Conservation (phyloP, 53 echinoderm and acorn worm species). For the Patiria pectinifera region DNA sequence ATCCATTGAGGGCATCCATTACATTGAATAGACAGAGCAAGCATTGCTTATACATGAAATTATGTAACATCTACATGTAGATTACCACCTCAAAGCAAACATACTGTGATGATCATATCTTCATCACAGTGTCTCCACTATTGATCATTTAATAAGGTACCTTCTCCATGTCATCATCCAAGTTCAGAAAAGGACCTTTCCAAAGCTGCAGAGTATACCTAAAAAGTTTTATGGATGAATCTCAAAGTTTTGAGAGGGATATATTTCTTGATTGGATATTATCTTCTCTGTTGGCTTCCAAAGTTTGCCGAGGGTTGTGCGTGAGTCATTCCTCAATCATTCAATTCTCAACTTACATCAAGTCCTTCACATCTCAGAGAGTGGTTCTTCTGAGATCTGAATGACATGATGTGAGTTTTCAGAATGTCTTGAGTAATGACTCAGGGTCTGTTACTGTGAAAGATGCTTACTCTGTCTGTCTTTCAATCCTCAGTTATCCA, state of each 20-base stretch:
- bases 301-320: not conserved
- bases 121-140: not conserved
- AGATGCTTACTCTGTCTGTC: not conserved
- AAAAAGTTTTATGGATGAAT: not conserved
- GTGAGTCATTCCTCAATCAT: not conserved
- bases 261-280: not conserved
- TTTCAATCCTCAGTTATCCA: not conserved
- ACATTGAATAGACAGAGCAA: not conserved
- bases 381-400: not conserved
- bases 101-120: not conserved
- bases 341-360: not conserved
- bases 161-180: not conserved
- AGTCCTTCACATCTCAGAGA: not conserved
- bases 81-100: not conserved
- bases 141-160: not conserved
- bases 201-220: not conserved
- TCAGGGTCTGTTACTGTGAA: not conserved
- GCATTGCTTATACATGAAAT: constrained; percentile 16
- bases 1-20: not conserved
- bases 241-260: not conserved
- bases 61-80: constrained; percentile 14
- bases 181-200: not conserved
- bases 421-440: constrained; percentile 3
- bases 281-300: not conserved
- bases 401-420: not conserved